Evolutionary conservation across 2,113 vertebrate species (phyloP), one percentile per base, ranked within the genome.

Genomic region (Cyrtonyx montezumae): DNA sequence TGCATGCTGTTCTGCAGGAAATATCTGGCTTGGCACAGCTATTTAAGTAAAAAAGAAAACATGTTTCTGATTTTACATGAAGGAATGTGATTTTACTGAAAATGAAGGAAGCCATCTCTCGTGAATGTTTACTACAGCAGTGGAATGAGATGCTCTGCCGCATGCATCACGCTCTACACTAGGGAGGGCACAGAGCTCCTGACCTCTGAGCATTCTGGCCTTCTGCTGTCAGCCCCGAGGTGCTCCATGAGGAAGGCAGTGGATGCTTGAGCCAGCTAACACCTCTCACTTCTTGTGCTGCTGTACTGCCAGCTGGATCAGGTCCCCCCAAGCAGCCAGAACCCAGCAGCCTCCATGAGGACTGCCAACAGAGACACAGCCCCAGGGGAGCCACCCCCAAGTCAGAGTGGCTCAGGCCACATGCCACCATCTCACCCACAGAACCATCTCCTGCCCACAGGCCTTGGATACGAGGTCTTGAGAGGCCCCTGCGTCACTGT

Each of bases 41-140:
- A 79, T 19, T 30, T 66, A 40, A 70, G 11, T 11, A 55, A 40
- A 61, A 87, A 73, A 79, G 43, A 62, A 84, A 93, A 23, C 16
- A 66, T 0, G 3, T 69, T 90, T 92, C 74, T 76, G 49, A 87
- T 91, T 88, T 83, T 49, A 79, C 6, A 18, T 9, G 11, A 53
- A 58, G 77, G n/a, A 75, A 82, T 80, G 13, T 65, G 14, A 51
- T 93, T 88, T 84, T 37, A 75, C 53, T 56, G n/a, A 89, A 69
- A 13, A 36, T 6, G 8, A 90, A 85, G 67, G 17, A 85, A 53
- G 49, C 49, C 9, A 14, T 70, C 28, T 53, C 83, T 48, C 53
- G 67, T 12, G 13, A 69, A 28, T 9, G 20, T 56, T 68, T 65
- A 73, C 8, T 8, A 45, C 43, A 82, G 48, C 87, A 28, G 28